Percentiles rank a stretch among this genome's conserved stretches.
Evolutionary conservation across 2,888 invertebrate species (phyloP).

Genomic region (Parapristionchus giblindavisi): DNA sequence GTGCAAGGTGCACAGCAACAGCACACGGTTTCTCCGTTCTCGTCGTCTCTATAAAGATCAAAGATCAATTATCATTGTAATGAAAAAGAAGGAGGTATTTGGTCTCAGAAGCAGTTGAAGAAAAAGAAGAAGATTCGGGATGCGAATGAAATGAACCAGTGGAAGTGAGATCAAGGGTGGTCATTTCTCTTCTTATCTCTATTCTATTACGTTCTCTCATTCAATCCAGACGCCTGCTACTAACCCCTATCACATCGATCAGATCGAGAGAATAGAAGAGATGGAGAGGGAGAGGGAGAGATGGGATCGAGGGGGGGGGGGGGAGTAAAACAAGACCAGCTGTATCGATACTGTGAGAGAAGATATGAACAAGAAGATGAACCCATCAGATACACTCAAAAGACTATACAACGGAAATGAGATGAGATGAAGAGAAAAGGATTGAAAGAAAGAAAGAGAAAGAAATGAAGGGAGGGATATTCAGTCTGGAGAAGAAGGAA

Average conservation of each 20-base stretch:
- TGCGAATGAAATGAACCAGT: background rate
- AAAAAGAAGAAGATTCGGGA: background rate
- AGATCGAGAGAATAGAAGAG: background rate
- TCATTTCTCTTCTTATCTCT: background rate
- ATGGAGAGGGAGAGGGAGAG: background rate
- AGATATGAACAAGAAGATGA: background rate
- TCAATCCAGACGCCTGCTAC: no score
- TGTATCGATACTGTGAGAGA: background rate
- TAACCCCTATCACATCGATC: background rate
- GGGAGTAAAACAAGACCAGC: background rate
- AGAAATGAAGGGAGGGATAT: background rate
- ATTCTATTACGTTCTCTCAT: background rate
- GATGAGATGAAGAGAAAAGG: background rate
- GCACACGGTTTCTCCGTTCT: constrained; percentile 26
- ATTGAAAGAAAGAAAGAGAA: constrained; percentile 11
- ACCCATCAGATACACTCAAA: background rate
- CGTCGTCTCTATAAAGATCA: constrained; percentile 33
- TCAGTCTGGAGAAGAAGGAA: constrained; percentile 9
- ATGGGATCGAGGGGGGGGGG: constrained; percentile 1
- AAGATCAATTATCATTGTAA: background rate
- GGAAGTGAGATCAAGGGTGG: background rate
- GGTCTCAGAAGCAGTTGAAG: background rate
- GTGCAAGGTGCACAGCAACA: constrained; percentile 34
- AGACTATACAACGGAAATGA: background rate
- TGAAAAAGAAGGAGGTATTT: background rate